Base-by-base conservation (phyloP, 2,888 invertebrate genomes). In the Drosophila heteroneura region DNA sequence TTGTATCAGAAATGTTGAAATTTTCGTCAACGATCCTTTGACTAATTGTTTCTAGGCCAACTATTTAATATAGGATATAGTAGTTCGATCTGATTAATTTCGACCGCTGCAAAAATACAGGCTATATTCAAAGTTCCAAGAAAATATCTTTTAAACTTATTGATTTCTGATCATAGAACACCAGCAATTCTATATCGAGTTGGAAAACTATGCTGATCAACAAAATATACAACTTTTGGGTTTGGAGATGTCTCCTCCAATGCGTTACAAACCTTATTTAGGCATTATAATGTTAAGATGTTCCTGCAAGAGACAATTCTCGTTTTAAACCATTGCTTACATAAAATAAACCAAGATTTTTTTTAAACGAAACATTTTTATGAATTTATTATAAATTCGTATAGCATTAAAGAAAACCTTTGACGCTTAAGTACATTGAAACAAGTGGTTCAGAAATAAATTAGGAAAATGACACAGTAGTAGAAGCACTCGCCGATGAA, bases 361-460 rank as follows among this genome's bases (percentile, higher is more conserved):
- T 33, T 32, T 3, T 22, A 62, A 83, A 85, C 83, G 67, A 82
- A 87, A 82, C 72, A 73, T 39, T 59, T 71, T 68, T 9, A 35
- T 76, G 83, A 90, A 90, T 84, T 86, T 85, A 85, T 86, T 82
- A 78, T 87, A 85, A 85, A 85, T 85, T 85, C 88, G 73, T 75
- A 69, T 19, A 74, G 64, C 32, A 63, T 66, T 59, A 62, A 62
- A 72, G 66, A 70, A 62, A 78, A 72, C 56, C 61, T 53, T 57
- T 59, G 65, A 37, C 26, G 52, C 56, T 75, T 80, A 79, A 85
- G 68, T 76, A 76, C 61, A 70, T 57, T 70, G 32, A 26, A 37
- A 61, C 26, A 53, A 22, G 51, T 69, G 32, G 56, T 53, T 58
- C 30, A 47, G n/a, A 67, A 75, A 76, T 78, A 73, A 79, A 79